Percentiles rank a stretch among this genome's conserved stretches.
These are phyloP conservation scores for Onychomys leucogaster DNA, from an alignment of 2,797 vertebrate species.

Conservation along the genomic window DNA sequence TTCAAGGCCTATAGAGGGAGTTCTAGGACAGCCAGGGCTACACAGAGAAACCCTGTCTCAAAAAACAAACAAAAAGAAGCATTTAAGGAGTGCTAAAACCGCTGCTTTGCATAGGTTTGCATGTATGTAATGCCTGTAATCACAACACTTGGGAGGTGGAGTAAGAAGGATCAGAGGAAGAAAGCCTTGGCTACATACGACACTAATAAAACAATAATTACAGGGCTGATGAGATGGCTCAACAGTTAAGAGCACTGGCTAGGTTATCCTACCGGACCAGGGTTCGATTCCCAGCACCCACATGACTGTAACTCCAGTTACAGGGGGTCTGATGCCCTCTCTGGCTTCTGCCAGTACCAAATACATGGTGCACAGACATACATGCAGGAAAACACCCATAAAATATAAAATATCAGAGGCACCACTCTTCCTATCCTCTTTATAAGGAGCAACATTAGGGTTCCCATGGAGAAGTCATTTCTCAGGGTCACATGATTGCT, in stretches of 20 bases:
- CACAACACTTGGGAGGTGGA: neutral
- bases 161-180: neutral
- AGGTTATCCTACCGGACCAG: neutral
- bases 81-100: neutral
- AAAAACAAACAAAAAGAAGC: neutral
- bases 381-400: neutral
- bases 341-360: neutral
- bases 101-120: neutral
- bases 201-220: neutral
- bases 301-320: neutral
- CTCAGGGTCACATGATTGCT: neutral
- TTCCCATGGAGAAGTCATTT: constrained; percentile 10
- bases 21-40: too few relatives aligned
- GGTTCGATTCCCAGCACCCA: neutral
- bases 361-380: neutral
- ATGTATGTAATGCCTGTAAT: neutral
- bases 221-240: neutral
- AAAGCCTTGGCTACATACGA: neutral
- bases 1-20: neutral
- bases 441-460: neutral
- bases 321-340: neutral
- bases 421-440: neutral
- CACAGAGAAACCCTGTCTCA: neutral
- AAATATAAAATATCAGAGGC: neutral
- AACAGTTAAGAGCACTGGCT: neutral